Percentiles rank a stretch among this genome's conserved stretches.
phyloP scores from a whole-genome alignment of 2,797 vertebrate genomes.

The Chaetophractus vellerosus region DNA sequence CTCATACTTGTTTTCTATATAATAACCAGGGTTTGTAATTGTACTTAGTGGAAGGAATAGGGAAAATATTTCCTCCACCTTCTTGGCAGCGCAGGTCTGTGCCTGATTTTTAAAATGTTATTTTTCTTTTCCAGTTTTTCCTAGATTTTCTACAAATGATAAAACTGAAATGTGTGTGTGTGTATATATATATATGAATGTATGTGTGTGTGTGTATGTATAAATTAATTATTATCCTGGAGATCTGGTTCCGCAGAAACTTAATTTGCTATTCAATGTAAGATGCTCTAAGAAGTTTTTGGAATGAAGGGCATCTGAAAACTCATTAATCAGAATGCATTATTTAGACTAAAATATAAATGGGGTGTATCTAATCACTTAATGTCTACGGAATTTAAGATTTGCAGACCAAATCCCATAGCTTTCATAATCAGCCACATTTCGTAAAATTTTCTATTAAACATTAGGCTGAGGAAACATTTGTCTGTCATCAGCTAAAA shows the following conservation, averaged over 20 bases:
- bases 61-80: too few species aligned
- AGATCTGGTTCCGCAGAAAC: background rate
- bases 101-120: background rate
- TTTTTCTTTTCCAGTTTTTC: background rate
- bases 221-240: background rate
- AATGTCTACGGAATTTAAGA: background rate
- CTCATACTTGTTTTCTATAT: background rate
- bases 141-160: constrained; percentile 17
- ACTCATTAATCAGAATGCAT: background rate
- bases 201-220: background rate
- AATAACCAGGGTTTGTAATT: background rate
- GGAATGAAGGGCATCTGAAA: background rate
- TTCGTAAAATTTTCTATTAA: background rate
- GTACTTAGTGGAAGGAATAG: too few species aligned
- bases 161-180: background rate
- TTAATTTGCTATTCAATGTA: constrained; percentile 37
- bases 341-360: constrained; percentile 41
- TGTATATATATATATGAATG: background rate
- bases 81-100: background rate
- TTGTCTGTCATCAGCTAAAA: background rate
- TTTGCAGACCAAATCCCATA: background rate
- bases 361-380: background rate
- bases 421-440: background rate
- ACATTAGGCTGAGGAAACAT: background rate
- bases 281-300: background rate